Evolutionary conservation across 2,797 vertebrate species (phyloP), one percentile per base, ranked within the genome.

Genomic region (Centropyge bicolor): DNA sequence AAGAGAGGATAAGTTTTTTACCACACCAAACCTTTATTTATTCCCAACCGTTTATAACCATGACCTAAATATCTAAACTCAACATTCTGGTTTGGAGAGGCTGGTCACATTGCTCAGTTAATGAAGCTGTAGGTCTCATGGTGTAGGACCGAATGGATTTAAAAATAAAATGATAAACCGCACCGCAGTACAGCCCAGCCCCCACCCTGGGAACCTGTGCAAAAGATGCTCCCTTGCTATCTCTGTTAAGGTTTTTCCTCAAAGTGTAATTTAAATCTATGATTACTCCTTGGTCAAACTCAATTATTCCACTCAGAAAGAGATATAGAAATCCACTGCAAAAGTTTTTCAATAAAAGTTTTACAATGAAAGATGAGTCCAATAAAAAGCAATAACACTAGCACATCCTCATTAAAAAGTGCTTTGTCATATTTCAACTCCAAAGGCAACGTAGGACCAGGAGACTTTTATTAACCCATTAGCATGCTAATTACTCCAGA

Each of bases 331-430:
- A 81, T 87, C 69, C 55, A 74, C 68, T 74, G 56, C 74, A 85
- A 87, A 89, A 82, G 74, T 91, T 90, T 91, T 91, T 83, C 87
- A 89, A 89, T 91, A 86, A 90, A 90, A 83, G 69, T 90, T 89
- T 90, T 87, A 88, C 45, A 68, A 88, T 92, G 89, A 93, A 90
- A 89, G 71, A 93, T 92, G 88, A 80, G 82, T 86, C 82, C 86
- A 92, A 91, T 92, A 92, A 90, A 91, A 92, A 83, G 89, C 88
- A 91, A 92, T 91, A 92, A 90, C 74, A 86, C 59, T 22, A 76
- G 88, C 85, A 85, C 88, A 79, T 87, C 76, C 85, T 90, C 89
- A 91, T 93, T 89, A 93, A 90, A 91, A 89, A 78, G 72, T 76
- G 80, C 82, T 89, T 88, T 89, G 90, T 92, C 87, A 90, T 89